Conservation (phyloP, 2,797 vertebrate genomes). For the Crypturellus tataupa region DNA sequence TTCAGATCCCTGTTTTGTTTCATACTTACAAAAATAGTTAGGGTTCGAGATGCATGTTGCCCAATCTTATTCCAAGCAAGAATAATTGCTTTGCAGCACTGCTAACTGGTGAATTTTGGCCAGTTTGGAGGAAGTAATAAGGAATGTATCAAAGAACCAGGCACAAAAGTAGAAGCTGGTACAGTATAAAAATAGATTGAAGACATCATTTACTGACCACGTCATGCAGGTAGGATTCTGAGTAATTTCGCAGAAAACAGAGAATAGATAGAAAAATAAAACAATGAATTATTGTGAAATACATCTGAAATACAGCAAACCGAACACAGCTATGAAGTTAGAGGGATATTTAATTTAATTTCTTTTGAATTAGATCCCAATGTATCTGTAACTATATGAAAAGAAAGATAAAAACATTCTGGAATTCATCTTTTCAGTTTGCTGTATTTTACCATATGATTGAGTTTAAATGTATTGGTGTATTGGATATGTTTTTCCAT, state of each 20-base stretch:
- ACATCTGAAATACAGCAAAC: conserved; percentile 20
- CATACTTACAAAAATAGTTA: not conserved
- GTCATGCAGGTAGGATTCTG: not conserved
- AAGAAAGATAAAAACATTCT: conserved; percentile 65
- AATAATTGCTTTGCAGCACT: not conserved
- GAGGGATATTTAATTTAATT: conserved; percentile 14
- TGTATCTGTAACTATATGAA: conserved; percentile 33
- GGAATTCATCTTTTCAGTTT: conserved; percentile 57
- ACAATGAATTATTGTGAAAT: not conserved
- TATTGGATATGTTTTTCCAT: conserved; percentile 67
- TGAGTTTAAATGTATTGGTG: conserved; percentile 63
- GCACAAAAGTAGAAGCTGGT: not conserved
- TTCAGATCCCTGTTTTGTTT: not conserved
- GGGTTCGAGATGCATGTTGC: not conserved
- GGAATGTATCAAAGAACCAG: not conserved
- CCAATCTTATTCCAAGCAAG: not conserved
- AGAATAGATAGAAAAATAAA: conserved; percentile 12
- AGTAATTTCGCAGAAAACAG: conserved; percentile 19
- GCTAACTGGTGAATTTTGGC: not conserved
- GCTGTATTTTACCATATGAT: conserved; percentile 66
- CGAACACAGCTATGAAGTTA: not conserved
- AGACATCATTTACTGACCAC: not conserved
- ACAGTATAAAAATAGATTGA: not conserved
- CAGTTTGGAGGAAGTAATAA: not conserved
- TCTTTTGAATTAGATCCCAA: conserved; percentile 25